Conservation (phyloP, 92 coral and sea anemone genomes). For the Palythoa grandis region DNA sequence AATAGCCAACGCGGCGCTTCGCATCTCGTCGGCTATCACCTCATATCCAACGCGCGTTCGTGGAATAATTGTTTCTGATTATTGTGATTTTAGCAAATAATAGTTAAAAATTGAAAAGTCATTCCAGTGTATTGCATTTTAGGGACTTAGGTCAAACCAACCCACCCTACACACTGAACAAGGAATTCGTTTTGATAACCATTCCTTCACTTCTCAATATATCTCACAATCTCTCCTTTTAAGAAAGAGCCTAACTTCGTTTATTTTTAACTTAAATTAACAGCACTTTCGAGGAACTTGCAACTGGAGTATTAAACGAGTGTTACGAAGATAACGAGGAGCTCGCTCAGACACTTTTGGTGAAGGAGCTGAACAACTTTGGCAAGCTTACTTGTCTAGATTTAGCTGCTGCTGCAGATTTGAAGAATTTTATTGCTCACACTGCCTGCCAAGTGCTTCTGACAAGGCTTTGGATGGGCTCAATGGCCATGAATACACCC, state of each 20-base stretch:
- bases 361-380: slow-evolving; percentile 78
- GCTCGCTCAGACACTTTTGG: slow-evolving; percentile 83
- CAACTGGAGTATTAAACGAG: slow-evolving; percentile 79
- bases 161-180: too few species aligned
- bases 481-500: slow-evolving; percentile 92
- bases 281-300: slow-evolving; percentile 85
- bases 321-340: slow-evolving; percentile 87
- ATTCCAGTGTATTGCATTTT: too few species aligned
- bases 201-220: background rate
- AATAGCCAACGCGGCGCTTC: too few species aligned
- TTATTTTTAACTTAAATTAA: background rate
- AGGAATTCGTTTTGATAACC: too few species aligned
- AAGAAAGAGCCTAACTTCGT: too few species aligned
- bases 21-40: too few species aligned
- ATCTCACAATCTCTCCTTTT: too few species aligned
- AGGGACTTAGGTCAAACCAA: too few species aligned
- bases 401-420: slow-evolving; percentile 79
- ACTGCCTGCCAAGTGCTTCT: slow-evolving; percentile 86
- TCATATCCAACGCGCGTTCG: too few species aligned
- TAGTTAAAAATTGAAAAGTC: too few species aligned
- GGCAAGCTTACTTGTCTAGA: slow-evolving; percentile 88
- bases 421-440: slow-evolving; percentile 82
- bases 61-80: too few species aligned
- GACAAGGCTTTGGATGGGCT: slow-evolving; percentile 97
- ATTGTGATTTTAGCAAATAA: too few species aligned